Evolutionary conservation across 1,140 invertebrate species (phyloP).

Genomic region (Papilio xuthus): DNA sequence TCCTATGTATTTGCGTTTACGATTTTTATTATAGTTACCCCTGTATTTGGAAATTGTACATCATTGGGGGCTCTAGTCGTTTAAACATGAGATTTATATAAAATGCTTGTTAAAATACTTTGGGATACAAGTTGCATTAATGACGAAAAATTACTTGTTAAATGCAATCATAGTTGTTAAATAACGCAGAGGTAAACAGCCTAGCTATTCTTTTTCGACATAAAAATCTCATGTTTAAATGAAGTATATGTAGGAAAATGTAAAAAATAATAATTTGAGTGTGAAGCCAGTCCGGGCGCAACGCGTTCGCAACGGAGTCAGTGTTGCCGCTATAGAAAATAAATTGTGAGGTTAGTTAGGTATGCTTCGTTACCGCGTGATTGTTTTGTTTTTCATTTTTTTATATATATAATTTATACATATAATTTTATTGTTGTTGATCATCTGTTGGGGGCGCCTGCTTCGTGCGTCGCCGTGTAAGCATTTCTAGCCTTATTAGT

Average conservation of each 20-base stretch:
- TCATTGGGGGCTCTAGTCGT: conserved; percentile 9
- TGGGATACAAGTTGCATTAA: conserved; percentile 1
- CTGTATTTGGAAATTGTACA: not conserved
- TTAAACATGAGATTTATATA: not conserved
- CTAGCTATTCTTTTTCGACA: not conserved
- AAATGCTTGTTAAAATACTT: not conserved
- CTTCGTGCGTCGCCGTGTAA: conserved; percentile 7
- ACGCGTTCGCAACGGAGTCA: conserved; percentile 31
- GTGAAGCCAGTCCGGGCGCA: conserved; percentile 1
- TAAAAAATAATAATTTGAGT: not conserved
- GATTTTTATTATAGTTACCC: not conserved
- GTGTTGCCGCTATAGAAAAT: conserved; percentile 41
- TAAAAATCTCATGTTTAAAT: not conserved
- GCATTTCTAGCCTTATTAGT: conserved; percentile 35
- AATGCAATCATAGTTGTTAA: not conserved
- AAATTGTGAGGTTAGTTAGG: conserved; percentile 44
- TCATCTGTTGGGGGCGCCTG: conserved; percentile 44
- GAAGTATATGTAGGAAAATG: not conserved
- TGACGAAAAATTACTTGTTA: not conserved
- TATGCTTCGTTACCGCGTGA: conserved; percentile 51
- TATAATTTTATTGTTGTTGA: conserved; percentile 52
- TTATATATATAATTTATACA: conserved; percentile 43
- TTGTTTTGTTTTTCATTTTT: conserved; percentile 54
- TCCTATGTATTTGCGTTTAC: not conserved
- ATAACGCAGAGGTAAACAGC: not conserved